Conservation (phyloP, 2,888 invertebrate genomes). For the Eupithecia exiguata region DNA sequence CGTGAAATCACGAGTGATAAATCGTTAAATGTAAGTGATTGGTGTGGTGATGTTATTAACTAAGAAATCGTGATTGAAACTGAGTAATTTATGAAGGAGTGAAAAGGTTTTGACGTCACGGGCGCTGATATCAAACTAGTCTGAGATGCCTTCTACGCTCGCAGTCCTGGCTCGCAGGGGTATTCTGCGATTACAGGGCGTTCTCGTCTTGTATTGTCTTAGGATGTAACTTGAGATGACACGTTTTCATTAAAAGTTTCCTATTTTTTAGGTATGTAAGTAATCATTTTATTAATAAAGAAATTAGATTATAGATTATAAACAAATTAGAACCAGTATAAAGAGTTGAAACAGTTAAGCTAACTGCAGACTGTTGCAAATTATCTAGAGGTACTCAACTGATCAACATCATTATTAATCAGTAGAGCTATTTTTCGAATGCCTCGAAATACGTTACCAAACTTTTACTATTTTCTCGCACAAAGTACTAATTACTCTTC, state of each 20-base stretch:
- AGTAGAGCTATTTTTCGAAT: background rate
- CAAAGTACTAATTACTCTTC: too few species aligned
- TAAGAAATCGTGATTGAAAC: conserved; percentile 50
- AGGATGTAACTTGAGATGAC: background rate
- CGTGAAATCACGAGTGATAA: background rate
- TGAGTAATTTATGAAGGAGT: conserved; percentile 57
- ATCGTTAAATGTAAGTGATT: background rate
- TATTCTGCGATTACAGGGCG: conserved; percentile 67
- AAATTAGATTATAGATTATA: background rate
- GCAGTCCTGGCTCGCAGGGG: conserved; percentile 68
- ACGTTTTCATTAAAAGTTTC: background rate
- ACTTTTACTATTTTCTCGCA: too few species aligned
- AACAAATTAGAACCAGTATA: background rate
- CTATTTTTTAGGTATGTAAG: background rate
- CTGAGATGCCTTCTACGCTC: conserved; percentile 80
- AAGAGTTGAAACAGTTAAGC: background rate
- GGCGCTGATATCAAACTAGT: conserved; percentile 80
- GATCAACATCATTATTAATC: too few species aligned
- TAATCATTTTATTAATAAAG: background rate
- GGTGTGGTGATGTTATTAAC: background rate
- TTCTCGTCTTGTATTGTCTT: conserved; percentile 22
- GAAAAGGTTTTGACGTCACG: conserved; percentile 76
- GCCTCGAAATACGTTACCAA: too few species aligned
- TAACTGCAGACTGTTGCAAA: background rate
- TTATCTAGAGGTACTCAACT: background rate